Evolutionary conservation across 2,888 invertebrate genomes (phyloP).

Genomic region (Disparrhopalites patrizii): DNA sequence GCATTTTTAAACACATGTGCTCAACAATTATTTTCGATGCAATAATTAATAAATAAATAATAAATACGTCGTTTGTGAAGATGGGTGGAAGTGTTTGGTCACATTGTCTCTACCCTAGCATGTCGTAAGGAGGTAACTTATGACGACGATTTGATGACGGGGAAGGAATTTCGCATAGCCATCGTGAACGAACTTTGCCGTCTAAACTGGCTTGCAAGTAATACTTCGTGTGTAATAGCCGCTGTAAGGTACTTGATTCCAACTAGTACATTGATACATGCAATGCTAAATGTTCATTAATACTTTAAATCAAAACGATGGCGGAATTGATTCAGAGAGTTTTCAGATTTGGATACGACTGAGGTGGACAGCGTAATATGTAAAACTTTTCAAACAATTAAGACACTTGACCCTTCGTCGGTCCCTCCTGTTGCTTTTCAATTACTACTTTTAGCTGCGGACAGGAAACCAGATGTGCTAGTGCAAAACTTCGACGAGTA

Average conservation of each 20-base stretch:
- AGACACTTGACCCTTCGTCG: constrained; percentile 23
- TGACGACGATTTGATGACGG: constrained; percentile 34
- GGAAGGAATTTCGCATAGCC: constrained; percentile 28
- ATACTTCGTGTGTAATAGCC: constrained; percentile 36
- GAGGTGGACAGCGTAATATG: constrained; percentile 31
- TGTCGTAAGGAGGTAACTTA: constrained; percentile 33
- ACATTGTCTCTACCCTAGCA: constrained; percentile 30
- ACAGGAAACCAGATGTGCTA: constrained; percentile 19
- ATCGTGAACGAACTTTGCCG: constrained; percentile 36
- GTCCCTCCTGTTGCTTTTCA: constrained; percentile 41
- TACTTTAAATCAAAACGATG: too few relatives aligned
- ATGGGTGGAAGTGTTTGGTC: constrained; percentile 45
- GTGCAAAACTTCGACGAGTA: constrained; percentile 31
- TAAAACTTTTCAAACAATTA: constrained; percentile 15
- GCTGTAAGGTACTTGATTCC: constrained; percentile 35
- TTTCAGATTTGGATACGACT: constrained; percentile 30
- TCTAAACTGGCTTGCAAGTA: constrained; percentile 36
- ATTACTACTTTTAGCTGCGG: constrained; percentile 33
- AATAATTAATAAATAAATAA: not conserved
- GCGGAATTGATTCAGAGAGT: constrained; percentile 32
- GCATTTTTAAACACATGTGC: not conserved
- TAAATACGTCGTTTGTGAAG: constrained; percentile 23
- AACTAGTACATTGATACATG: too few relatives aligned
- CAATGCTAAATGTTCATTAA: too few relatives aligned
- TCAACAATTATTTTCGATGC: not conserved